Percentiles rank a stretch among this genome's conserved stretches.
Evolutionary conservation across 1,140 invertebrate species (phyloP).

Genomic region (Doryteuthis pealeii): DNA sequence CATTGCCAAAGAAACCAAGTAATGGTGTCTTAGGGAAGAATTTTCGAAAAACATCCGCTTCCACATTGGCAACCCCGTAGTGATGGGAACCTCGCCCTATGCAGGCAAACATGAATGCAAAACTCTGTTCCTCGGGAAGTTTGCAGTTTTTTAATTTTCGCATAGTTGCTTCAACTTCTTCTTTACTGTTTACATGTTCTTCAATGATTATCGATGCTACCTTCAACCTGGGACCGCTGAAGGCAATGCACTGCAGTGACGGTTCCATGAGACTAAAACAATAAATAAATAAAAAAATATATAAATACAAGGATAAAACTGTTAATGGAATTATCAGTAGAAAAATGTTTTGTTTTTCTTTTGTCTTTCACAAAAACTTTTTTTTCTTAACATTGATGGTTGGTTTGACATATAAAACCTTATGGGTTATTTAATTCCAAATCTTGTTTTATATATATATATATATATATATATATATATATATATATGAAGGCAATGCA

Average conservation of each 20-base stretch:
- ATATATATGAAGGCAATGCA: too few species aligned
- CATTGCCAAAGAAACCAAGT: constrained; percentile 67
- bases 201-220: constrained; percentile 52
- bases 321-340: too few species aligned
- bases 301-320: too few species aligned
- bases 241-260: constrained; percentile 40
- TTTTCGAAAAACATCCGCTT: constrained; percentile 65
- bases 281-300: constrained; percentile 11
- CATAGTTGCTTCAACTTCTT: constrained; percentile 42
- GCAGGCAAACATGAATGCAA: constrained; percentile 69
- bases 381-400: too few species aligned
- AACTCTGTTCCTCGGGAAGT: constrained; percentile 52
- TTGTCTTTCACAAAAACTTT: too few species aligned
- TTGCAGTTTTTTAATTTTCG: constrained; percentile 51
- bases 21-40: constrained; percentile 66
- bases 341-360: too few species aligned
- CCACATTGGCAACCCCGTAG: constrained; percentile 61
- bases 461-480: too few species aligned
- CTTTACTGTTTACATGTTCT: constrained; percentile 30
- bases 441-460: too few species aligned
- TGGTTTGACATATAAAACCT: too few species aligned
- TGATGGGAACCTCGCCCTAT: constrained; percentile 61
- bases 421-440: too few species aligned
- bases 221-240: constrained; percentile 48
- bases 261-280: constrained; percentile 16